Base-by-base conservation (phyloP, 1,140 invertebrate species). In the Andrena cerasifolii region DNA sequence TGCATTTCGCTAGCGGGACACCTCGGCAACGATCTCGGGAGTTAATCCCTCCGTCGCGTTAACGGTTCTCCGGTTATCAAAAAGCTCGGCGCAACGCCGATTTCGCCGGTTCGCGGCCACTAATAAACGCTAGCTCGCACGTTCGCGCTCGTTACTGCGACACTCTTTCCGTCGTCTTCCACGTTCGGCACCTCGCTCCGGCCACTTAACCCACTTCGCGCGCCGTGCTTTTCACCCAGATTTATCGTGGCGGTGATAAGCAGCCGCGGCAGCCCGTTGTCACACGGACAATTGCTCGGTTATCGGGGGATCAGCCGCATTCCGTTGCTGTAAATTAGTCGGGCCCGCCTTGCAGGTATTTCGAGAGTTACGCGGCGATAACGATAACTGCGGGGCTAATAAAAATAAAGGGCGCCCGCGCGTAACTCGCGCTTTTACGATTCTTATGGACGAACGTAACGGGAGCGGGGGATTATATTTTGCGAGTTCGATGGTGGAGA, bases 11-110 rank as follows among this genome's bases (percentile, higher is more conserved):
- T n/a, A 56, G 4, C 36, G 31, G 24, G 8, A 21, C n/a, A 36
- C 6, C 18, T 26, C 31, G 4, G 31, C 26, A 33, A 24, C 4
- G 26, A 8, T 8, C 10, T 6, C 14, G 3, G 1, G n/a, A n/a
- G n/a, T n/a, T 36, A 54, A 67, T 67, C n/a, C 18, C 51, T 53
- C 47, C 63, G 63, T 66, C 26, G 51, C n/a, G n/a, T n/a, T 68
- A 28, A 56, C 31, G 21, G 33, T 68, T 68, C n/a, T n/a, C n/a
- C n/a, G n/a, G n/a, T n/a, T n/a, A n/a, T n/a, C n/a, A n/a, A n/a
- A n/a, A n/a, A n/a, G n/a, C n/a, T n/a, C n/a, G n/a, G n/a, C n/a
- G n/a, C n/a, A n/a, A n/a, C n/a, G n/a, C n/a, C n/a, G n/a, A n/a
- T n/a, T n/a, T n/a, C n/a, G n/a, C n/a, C n/a, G n/a, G n/a, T n/a